A percentile compares a stretch with the other conserved stretches of the same genome.
These are phyloP conservation scores for Nephrotoma appendiculata DNA, from an alignment of 2,888 invertebrate species.

Conservation along the genomic window DNA sequence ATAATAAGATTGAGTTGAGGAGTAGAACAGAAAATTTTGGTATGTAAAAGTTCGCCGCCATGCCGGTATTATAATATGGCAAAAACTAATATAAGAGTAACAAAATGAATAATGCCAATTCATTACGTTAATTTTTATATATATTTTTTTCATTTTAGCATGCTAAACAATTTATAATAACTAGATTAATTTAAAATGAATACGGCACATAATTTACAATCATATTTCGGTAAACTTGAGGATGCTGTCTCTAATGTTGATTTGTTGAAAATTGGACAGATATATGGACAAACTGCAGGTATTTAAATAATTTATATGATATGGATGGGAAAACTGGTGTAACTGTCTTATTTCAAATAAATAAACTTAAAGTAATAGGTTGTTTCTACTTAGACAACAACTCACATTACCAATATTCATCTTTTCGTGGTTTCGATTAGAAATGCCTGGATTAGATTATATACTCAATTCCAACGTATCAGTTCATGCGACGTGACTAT, in stretches of 20 bases:
- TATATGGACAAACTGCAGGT: constrained; percentile 12
- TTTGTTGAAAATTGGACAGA: constrained; percentile 20
- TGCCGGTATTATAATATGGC: neutral
- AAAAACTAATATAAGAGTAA: neutral
- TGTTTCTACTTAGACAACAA: too few relatives aligned
- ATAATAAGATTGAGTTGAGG: neutral
- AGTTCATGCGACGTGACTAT: too few relatives aligned
- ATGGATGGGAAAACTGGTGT: neutral
- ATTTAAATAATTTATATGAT: neutral
- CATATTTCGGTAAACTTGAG: constrained; percentile 18
- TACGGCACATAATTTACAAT: constrained; percentile 18
- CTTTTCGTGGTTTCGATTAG: too few relatives aligned
- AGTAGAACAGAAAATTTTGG: neutral
- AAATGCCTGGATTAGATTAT: too few relatives aligned
- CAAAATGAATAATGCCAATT: neutral
- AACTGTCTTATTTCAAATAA: neutral
- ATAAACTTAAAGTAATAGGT: too few relatives aligned
- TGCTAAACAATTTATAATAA: neutral
- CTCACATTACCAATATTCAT: too few relatives aligned
- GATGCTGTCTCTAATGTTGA: constrained; percentile 19
- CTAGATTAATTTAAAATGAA: constrained; percentile 14
- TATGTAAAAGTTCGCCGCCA: neutral
- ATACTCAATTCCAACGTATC: too few relatives aligned
- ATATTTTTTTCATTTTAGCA: neutral
- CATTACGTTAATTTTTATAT: neutral